Evolutionary conservation across 2,888 invertebrate species (phyloP), one percentile per base, ranked within the genome.

Genomic region (Spodoptera picta): DNA sequence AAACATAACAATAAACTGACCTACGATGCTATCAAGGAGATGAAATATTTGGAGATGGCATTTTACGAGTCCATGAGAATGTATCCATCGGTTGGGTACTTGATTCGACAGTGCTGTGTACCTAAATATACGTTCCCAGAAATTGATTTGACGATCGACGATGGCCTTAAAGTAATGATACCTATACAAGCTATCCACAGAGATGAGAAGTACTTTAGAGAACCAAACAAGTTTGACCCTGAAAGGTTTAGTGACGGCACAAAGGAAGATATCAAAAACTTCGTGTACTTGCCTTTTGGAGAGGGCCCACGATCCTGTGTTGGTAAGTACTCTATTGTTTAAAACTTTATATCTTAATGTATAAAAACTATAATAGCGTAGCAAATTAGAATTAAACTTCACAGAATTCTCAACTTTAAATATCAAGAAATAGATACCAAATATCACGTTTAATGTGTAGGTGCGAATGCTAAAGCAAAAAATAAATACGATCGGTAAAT

Each of bases 241-340:
- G 92, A 92, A 46, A 87, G 94, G 66, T 93, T 92, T 70, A 83
- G 76, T 23, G 82, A 87, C 45, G 85, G 86, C 9, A 79, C 74
- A 0, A 89, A 87, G 57, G 84, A 88, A 5, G 81, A 86, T 46
- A 84, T 84, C 12, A 88, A 86, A 53, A 88, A 86, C 43, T 90
- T 84, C 58, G 82, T 90, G 3, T 94, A 81, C 77, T 80, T 93
- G 49, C 93, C 94, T 0, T 93, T 93, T 73, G 93, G 93, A 55
- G 91, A 91, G 67, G 94, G 94, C 6, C 93, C 92, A 3, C 84
- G 94, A 59, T 79, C 91, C 1, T 94, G 94, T 75, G 90, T 93
- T 60, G 93, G 94, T 94, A 80, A 83, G 92, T 84, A 9, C n/a
- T 0, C 27, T 7, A 27, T 3, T 27, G 23, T 14, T 11, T 9